Evolutionary conservation across 2,888 invertebrate species (phyloP), one percentile per base, ranked within the genome.

Genomic region (Morpho deidamia): DNA sequence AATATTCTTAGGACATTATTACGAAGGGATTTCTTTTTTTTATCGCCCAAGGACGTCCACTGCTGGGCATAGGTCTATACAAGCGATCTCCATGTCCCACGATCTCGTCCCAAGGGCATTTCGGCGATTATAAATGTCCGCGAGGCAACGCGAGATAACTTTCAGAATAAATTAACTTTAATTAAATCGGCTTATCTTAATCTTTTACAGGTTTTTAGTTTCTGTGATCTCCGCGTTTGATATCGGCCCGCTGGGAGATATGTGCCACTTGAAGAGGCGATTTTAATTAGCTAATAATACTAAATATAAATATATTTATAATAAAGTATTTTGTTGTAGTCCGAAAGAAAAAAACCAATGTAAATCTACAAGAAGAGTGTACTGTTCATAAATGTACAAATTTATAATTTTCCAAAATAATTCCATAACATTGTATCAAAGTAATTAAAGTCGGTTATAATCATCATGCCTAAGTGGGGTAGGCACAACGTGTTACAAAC

Each of bases 111-210:
- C 23, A 23, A 23, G 23, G 23, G 23, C 1, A 23, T 23, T 5
- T 37, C 43, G 33, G 48, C 38, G 35, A 53, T 53, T 53, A 50
- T 49, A 45, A 49, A 50, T 41, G 45, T 53, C 44, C 38, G 10
- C 12, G n/a, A 11, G 23, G 35, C 41, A 12, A 44, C 11, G 7
- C 11, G 11, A 40, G 45, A 51, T 51, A 45, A 45, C 51, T 40
- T 50, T 44, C 12, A 34, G 51, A 56, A 56, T 56, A 55, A 58
- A 58, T 59, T 54, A 56, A 56, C 42, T 53, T 51, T 53, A 59
- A 59, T 54, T 51, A 51, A 54, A 51, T 12, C 41, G 50, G 44
- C 11, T 56, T 59, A 56, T 59, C 48, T 49, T 23, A 41, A 56
- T 45, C 48, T 41, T 45, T 49, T 49, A 52, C 52, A 48, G 48